Conservation (phyloP, 2,797 vertebrate genomes). For the Rachycentron canadum region DNA sequence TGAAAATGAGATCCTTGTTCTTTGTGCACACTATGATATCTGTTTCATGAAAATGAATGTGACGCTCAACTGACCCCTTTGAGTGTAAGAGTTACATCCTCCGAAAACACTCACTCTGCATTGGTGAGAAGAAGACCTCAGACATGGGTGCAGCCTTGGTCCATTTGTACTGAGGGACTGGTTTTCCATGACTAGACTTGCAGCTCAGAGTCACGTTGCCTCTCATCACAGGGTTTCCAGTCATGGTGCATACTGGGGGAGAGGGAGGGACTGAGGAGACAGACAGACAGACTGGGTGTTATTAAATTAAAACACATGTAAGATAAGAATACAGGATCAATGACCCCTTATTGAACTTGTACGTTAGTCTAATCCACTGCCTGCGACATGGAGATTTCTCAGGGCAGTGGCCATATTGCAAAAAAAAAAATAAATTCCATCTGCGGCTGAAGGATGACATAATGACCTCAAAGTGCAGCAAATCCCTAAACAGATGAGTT, state of each 20-base stretch:
- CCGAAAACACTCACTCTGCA: slow-evolving; percentile 83
- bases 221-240: slow-evolving; percentile 83
- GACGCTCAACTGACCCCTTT: neutral
- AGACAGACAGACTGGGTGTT: neutral
- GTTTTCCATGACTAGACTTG: slow-evolving; percentile 87
- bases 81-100: neutral
- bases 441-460: slow-evolving; percentile 61
- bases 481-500: slow-evolving; percentile 62
- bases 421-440: slow-evolving; percentile 51
- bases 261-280: slow-evolving; percentile 88
- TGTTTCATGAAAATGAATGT: neutral
- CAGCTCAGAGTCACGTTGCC: slow-evolving; percentile 90
- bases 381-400: slow-evolving; percentile 36
- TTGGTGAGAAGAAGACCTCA: slow-evolving; percentile 84
- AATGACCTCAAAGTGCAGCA: slow-evolving; percentile 39
- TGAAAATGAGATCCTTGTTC: neutral
- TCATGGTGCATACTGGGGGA: slow-evolving; percentile 84
- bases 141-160: slow-evolving; percentile 83
- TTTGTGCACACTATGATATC: neutral
- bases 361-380: slow-evolving; percentile 51
- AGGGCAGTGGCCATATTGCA: slow-evolving; percentile 17
- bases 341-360: slow-evolving; percentile 43
- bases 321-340: slow-evolving; percentile 26
- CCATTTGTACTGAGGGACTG: slow-evolving; percentile 90
- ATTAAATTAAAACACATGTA: slow-evolving; percentile 25